Evolutionary conservation across 2,888 invertebrate species (phyloP), one percentile per base, ranked within the genome.

Genomic region (Seladonia tumulorum): DNA sequence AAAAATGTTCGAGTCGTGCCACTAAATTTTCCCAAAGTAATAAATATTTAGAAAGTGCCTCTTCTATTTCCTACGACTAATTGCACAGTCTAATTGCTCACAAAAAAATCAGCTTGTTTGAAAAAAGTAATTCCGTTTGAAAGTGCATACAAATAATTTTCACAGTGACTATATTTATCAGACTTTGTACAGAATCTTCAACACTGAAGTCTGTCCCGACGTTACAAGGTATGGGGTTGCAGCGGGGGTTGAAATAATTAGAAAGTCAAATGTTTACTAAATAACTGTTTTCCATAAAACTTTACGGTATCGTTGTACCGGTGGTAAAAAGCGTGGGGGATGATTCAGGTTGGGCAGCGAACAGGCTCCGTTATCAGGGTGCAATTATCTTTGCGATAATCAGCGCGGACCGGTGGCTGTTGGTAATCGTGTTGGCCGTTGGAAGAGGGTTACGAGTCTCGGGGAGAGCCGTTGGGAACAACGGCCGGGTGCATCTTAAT

Each of bases 401-500:
- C 83, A 79, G n/a, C n/a, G 18, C 5, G 18, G n/a, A 29, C 22
- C 68, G 25, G 39, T 49, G 39, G 70, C 57, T 57, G 49, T 71
- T n/a, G 14, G 79, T 73, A 76, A 79, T 76, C 78, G 53, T 25
- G 29, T 29, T 25, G 57, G 25, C 35, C 45, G 7, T 5, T 5
- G 8, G 22, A 79, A 66, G 25, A 42, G 42, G 35, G 49, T 83
- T 73, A 35, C 75, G 47, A 68, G 18, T 22, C 66, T 49, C 57
- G 10, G 42, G 10, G 14, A 45, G 39, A 42, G 47, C 45, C 47
- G 14, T 25, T 22, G 16, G 16, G 47, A 76, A 73, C 72, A 78
- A 78, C 72, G 74, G 45, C 42, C 14, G 22, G 10, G 57, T 78
- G 83, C 76, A 87, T 85, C 78, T 87, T 87, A 85, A 86, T 91